phyloP scores from a whole-genome alignment of 30 jellyfish, hydroid and myxozoan genomes.

The Sanderia malayensis region DNA sequence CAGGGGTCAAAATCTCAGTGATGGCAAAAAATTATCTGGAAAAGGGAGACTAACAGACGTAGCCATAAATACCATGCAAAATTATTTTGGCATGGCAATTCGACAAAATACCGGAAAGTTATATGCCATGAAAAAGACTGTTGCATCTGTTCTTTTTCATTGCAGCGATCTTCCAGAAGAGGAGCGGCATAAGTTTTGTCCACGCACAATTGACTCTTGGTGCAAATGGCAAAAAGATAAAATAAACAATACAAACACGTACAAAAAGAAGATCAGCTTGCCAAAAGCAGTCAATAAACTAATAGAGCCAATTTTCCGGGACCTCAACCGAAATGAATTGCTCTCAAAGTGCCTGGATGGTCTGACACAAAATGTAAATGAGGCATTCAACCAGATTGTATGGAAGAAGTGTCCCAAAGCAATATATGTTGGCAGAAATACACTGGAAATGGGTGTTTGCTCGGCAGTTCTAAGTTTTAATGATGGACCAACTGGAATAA shows the following conservation, averaged over 20 bases:
- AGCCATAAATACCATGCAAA: constrained; percentile 66
- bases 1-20: constrained; percentile 39
- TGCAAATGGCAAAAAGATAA: constrained; percentile 56
- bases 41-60: constrained; percentile 65
- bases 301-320: constrained; percentile 38
- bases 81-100: constrained; percentile 70
- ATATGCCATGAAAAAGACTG: constrained; percentile 63
- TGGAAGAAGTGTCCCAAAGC: too few species aligned
- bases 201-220: constrained; percentile 51
- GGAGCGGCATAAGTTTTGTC: too few species aligned
- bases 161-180: constrained; percentile 50
- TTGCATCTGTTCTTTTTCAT: constrained; percentile 57
- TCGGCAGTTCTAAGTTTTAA: constrained; percentile 36
- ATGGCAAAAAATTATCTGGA: constrained; percentile 50
- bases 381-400: too few species aligned
- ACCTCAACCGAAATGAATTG: constrained; percentile 22
- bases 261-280: too few species aligned
- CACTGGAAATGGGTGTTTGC: constrained; percentile 32
- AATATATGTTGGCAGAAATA: constrained; percentile 23
- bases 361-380: too few species aligned
- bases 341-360: too few species aligned
- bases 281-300: too few species aligned
- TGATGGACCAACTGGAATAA: too few species aligned
- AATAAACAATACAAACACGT: constrained; percentile 17
- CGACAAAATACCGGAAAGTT: constrained; percentile 47